A percentile compares a stretch with the other conserved stretches of the same genome.
These are phyloP conservation scores for Venturia canescens DNA, from an alignment of 1,140 invertebrate species.

Conservation along the genomic window DNA sequence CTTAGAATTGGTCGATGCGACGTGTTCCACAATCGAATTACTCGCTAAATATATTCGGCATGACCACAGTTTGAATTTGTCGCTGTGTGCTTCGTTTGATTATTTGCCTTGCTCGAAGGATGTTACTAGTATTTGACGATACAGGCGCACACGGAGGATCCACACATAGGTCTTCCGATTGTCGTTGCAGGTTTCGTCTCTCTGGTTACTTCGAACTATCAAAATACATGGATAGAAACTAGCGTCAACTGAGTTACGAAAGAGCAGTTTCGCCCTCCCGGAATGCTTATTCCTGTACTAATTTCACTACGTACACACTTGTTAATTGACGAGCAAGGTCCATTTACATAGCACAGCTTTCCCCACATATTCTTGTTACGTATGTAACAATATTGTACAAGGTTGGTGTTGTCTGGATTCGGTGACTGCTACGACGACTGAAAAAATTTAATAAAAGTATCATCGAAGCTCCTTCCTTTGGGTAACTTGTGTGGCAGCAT, in stretches of 20 bases:
- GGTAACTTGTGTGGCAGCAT: too few species aligned
- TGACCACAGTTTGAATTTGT: conserved; percentile 8
- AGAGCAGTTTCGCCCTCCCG: not conserved
- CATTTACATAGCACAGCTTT: not conserved
- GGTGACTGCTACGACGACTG: not conserved
- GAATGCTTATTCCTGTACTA: not conserved
- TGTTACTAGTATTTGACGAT: not conserved
- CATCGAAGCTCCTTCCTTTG: too few species aligned
- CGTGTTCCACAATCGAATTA: not conserved
- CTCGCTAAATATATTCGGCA: not conserved
- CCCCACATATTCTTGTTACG: not conserved
- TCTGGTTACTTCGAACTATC: not conserved
- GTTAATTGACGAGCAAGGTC: not conserved
- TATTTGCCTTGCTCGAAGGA: not conserved
- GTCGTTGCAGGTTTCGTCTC: not conserved
- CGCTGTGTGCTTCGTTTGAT: not conserved
- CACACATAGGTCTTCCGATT: conserved; percentile 4
- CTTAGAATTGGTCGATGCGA: not conserved
- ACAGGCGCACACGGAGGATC: not conserved
- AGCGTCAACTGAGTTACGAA: not conserved
- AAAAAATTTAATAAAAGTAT: too few species aligned
- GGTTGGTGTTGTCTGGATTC: not conserved
- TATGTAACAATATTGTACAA: conserved; percentile 5
- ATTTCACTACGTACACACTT: conserved; percentile 11
- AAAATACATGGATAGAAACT: not conserved